Base-by-base conservation (phyloP, 1,140 invertebrate genomes). In the Eueides isabella region DNA sequence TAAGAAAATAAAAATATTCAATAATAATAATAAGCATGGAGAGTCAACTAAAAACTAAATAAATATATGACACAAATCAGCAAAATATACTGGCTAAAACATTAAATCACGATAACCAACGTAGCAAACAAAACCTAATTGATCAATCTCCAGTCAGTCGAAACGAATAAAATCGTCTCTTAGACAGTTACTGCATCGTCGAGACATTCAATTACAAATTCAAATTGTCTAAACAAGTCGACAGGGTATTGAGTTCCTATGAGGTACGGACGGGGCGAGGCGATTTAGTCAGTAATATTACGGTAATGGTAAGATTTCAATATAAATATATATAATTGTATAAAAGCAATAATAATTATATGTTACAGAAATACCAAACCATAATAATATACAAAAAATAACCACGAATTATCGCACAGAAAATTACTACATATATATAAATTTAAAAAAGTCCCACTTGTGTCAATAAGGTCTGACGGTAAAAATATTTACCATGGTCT, bases 151-250 rank as follows among this genome's bases (percentile, higher is more conserved):
- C 26, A 35, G 31, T 66, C 71, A 72, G 26, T 66, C 30, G 30
- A 61, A 31, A 28, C 23, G 41, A 65, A 72, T 66, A 66, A 72
- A 66, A 67, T 30, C n/a, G 63, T 33, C 63, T 55, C 23, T 26
- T 33, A 66, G 63, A 67, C 61, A n/a, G 41, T 66, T 31, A 67
- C 71, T 38, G 71, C 76, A 72, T 78, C 74, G 78, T 80, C 74
- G 38, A 31, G 65, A 68, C 67, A 67, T 38, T 61, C 48, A 64
- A 80, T 78, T 78, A 74, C 68, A 78, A 73, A 80, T 80, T 80
- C 76, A 80, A 80, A 78, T 80, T 72, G 68, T 71, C 44, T 72
- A 35, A 67, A 67, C 71, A 55, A 67, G 71, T 72, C 70, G 48
- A 55, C 68, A 62, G 26, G 63, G 38, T 14, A 19, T 14, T 12